These are phyloP conservation scores for Erinaceus europaeus DNA, from an alignment of 2,113 vertebrate genomes.

Conservation along the genomic window DNA sequence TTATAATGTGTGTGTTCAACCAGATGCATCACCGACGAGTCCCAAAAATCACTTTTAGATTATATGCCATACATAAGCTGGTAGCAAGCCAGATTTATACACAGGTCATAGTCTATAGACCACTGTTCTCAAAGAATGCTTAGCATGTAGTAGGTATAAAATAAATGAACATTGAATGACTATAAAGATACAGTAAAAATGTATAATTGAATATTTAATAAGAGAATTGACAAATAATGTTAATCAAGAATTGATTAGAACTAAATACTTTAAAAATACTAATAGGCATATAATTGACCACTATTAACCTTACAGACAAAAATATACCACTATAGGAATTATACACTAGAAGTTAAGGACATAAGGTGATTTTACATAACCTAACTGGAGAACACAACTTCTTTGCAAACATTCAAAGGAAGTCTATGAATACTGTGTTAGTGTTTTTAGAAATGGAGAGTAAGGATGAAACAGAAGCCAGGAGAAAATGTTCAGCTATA, in stretches of 20 bases:
- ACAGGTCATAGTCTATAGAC: background rate
- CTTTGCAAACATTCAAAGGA: background rate
- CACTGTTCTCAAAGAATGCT: background rate
- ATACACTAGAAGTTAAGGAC: background rate
- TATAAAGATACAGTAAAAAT: background rate
- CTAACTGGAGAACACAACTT: background rate
- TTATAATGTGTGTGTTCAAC: too few species aligned
- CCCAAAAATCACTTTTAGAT: background rate
- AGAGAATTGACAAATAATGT: background rate
- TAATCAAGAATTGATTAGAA: background rate
- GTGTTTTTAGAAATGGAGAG: background rate
- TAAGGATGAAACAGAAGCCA: background rate
- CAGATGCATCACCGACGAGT: too few species aligned
- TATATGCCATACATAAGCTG: background rate
- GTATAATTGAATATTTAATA: conserved; percentile 1
- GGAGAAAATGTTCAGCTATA: background rate
- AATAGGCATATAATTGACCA: background rate
- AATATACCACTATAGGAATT: background rate
- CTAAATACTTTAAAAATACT: conserved; percentile 9
- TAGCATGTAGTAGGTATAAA: background rate
- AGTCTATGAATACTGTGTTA: background rate
- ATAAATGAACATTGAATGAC: background rate
- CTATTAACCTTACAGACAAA: background rate
- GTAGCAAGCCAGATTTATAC: background rate
- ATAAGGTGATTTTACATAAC: background rate